Evolutionary conservation across 2,113 vertebrate genomes (phyloP).

Genomic region (Trinectes maculatus): DNA sequence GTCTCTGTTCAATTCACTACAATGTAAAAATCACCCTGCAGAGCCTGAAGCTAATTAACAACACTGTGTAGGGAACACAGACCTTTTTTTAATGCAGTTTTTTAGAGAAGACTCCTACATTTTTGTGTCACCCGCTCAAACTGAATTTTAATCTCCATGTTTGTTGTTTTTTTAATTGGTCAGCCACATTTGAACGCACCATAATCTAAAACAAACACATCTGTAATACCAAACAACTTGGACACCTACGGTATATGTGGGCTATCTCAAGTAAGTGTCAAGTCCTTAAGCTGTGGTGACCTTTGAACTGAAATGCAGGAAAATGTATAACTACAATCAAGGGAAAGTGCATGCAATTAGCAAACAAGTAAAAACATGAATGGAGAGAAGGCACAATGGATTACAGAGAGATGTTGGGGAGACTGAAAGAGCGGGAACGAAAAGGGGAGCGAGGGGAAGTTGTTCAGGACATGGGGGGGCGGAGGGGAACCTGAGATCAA

Average conservation of each 20-base stretch:
- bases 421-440: background rate
- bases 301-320: background rate
- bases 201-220: too few species aligned
- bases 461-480: constrained; percentile 34
- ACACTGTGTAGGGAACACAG: background rate
- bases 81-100: background rate
- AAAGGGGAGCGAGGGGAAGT: background rate
- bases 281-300: background rate
- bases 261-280: too few species aligned
- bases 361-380: background rate
- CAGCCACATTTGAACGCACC: too few species aligned
- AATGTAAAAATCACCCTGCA: background rate
- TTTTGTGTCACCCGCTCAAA: too few species aligned
- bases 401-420: constrained; percentile 13
- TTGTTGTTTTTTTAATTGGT: too few species aligned
- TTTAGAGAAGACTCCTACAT: background rate
- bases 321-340: background rate
- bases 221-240: too few species aligned
- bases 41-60: background rate
- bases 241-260: background rate
- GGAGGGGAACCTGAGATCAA: constrained; percentile 65
- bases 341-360: background rate
- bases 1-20: background rate
- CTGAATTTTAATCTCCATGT: too few species aligned
- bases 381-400: constrained; percentile 1